phyloP scores from a whole-genome alignment of 2,797 vertebrate genomes.

The Monodelphis domestica region DNA sequence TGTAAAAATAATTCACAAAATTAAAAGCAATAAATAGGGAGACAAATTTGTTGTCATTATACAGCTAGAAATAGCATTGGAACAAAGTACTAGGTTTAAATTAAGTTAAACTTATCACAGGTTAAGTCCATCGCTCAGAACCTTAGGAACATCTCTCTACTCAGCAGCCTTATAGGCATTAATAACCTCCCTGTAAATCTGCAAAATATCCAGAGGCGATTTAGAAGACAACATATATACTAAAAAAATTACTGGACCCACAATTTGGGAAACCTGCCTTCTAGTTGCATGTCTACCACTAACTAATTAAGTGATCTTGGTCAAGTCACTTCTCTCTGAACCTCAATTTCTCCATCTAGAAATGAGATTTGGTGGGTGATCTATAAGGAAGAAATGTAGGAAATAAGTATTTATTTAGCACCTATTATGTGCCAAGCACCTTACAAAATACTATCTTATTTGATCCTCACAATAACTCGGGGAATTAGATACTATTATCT shows the following conservation, averaged over 20 bases:
- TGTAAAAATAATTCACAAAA: background rate
- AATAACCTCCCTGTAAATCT: background rate
- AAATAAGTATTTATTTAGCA: no score
- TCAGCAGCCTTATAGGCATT: background rate
- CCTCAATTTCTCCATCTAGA: background rate
- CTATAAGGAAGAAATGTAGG: background rate
- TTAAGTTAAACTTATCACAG: background rate
- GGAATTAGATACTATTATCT: background rate
- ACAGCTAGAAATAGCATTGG: background rate
- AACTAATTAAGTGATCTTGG: background rate
- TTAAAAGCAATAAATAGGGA: background rate
- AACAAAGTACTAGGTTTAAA: background rate
- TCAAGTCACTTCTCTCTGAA: background rate
- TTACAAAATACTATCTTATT: background rate
- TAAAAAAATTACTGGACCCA: background rate
- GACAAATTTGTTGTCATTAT: background rate
- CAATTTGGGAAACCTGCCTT: background rate
- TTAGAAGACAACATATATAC: background rate
- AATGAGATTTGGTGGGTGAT: background rate
- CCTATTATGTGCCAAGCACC: background rate
- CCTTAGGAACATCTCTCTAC: background rate
- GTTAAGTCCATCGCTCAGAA: background rate
- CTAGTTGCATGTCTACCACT: background rate
- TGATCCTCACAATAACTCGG: background rate
- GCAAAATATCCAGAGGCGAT: background rate